These are phyloP conservation scores for Seira musarum DNA, from an alignment of 2,888 invertebrate species.

Conservation along the genomic window DNA sequence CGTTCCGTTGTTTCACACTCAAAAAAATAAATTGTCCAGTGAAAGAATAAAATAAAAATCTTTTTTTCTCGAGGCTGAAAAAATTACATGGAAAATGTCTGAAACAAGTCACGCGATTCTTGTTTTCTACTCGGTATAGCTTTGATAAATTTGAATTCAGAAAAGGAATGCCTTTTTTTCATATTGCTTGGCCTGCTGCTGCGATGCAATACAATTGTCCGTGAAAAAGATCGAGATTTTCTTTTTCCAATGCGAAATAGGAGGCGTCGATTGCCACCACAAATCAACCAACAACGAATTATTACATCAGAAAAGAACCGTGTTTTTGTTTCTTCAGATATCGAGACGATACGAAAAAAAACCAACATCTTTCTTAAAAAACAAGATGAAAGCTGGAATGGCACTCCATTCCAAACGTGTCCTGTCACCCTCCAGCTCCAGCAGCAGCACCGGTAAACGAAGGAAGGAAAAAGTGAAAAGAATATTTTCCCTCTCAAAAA, in stretches of 20 bases:
- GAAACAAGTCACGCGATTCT: slow-evolving; percentile 20
- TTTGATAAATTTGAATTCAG: slow-evolving; percentile 53
- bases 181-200: neutral
- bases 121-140: neutral
- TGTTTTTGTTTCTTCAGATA: too few relatives aligned
- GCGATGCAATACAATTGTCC: neutral
- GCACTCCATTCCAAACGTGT: too few relatives aligned
- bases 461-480: too few relatives aligned
- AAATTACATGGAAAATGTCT: neutral
- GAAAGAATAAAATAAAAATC: slow-evolving; percentile 5
- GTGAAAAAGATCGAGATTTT: neutral
- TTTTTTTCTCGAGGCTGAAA: neutral
- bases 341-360: too few relatives aligned
- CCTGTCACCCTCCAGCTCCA: too few relatives aligned
- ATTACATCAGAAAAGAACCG: too few relatives aligned
- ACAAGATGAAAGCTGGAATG: too few relatives aligned
- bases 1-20: slow-evolving; percentile 15
- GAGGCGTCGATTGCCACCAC: neutral
- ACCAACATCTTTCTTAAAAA: too few relatives aligned
- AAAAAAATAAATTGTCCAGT: slow-evolving; percentile 26
- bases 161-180: neutral
- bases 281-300: neutral
- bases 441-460: too few relatives aligned
- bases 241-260: neutral
- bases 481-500: too few relatives aligned